phyloP scores from a whole-genome alignment of 2,888 invertebrate species.

The Rhopalosiphum nymphaeae region DNA sequence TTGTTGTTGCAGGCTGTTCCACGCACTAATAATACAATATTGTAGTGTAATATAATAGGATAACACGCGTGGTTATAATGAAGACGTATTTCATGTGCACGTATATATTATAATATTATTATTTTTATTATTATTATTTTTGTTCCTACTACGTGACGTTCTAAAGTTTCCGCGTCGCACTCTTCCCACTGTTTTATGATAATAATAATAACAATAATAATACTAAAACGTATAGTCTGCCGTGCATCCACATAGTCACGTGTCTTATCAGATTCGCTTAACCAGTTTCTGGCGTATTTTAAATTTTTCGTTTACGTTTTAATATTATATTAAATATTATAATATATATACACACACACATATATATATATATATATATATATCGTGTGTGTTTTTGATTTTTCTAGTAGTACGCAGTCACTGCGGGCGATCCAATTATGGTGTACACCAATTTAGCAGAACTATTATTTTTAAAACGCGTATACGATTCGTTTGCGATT shows the following conservation, averaged over 20 bases:
- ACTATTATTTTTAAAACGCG: neutral
- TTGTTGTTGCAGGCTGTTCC: slow-evolving; percentile 17
- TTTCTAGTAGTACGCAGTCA: neutral
- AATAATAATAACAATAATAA: neutral
- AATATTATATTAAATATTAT: neutral
- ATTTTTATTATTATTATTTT: slow-evolving; percentile 27
- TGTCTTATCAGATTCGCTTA: slow-evolving; percentile 39
- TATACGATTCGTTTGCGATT: neutral
- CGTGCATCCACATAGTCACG: neutral
- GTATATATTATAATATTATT: slow-evolving; percentile 25
- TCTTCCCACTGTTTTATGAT: neutral
- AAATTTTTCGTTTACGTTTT: neutral
- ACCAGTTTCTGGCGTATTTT: slow-evolving; percentile 8
- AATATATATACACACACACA: neutral
- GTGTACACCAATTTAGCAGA: slow-evolving; percentile 28
- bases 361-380: neutral
- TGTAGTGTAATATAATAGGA: slow-evolving; percentile 41
- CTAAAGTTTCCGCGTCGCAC: slow-evolving; percentile 16
- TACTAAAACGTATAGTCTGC: neutral
- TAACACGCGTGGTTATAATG: slow-evolving; percentile 49
- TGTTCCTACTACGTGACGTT: slow-evolving; percentile 47
- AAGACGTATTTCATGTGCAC: slow-evolving; percentile 41
- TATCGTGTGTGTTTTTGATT: neutral
- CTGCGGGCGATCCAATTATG: slow-evolving; percentile 47
- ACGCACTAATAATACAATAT: slow-evolving; percentile 41